Evolutionary conservation across 2,888 invertebrate genomes (phyloP).

Genomic region (Byasa hedistus): DNA sequence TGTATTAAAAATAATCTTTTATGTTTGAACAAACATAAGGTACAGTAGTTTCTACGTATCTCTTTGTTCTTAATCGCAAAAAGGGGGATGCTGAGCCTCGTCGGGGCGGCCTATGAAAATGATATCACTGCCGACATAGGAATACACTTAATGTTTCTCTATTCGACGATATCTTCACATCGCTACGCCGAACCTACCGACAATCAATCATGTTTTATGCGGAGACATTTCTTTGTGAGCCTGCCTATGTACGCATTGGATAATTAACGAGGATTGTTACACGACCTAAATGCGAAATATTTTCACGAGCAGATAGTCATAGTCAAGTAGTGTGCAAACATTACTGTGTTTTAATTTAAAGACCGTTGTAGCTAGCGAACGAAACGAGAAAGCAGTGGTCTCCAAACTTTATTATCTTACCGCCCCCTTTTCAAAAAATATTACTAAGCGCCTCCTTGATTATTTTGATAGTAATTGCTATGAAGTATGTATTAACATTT

Average conservation of each 20-base stretch:
- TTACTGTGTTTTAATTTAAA: no score
- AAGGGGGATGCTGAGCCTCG: slow-evolving; percentile 62
- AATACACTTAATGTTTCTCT: slow-evolving; percentile 76
- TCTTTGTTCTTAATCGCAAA: slow-evolving; percentile 48
- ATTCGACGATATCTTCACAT: slow-evolving; percentile 66
- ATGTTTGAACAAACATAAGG: no score
- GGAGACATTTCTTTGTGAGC: slow-evolving; percentile 47
- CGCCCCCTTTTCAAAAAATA: no score
- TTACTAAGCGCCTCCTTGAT: no score
- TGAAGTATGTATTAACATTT: no score
- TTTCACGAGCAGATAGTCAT: neutral
- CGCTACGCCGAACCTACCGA: slow-evolving; percentile 44
- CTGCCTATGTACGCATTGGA: slow-evolving; percentile 37
- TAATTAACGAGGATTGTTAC: slow-evolving; percentile 51
- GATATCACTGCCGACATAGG: slow-evolving; percentile 72
- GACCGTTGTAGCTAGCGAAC: no score
- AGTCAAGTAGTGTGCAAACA: no score
- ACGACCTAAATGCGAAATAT: slow-evolving; percentile 21
- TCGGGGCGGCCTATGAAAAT: slow-evolving; percentile 68
- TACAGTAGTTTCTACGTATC: slow-evolving; percentile 43
- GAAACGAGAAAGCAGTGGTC: no score
- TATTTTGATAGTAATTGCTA: no score
- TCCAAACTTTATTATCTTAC: no score
- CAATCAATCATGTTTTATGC: slow-evolving; percentile 69
- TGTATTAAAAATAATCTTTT: no score